Conservation (phyloP, 2,113 vertebrate species). For the Pholis gunnellus region DNA sequence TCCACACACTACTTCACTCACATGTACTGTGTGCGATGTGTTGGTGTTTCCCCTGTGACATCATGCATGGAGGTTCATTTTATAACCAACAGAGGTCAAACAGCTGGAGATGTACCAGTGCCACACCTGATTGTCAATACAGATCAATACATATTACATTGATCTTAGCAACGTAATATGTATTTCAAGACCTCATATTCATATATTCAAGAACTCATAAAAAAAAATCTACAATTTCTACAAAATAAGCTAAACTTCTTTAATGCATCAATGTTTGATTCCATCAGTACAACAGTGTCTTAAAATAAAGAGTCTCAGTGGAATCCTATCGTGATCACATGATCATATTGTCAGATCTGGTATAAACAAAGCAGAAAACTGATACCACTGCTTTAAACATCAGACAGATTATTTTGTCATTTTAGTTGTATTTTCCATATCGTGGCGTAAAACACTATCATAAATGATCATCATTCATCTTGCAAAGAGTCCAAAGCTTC, state of each 20-base stretch:
- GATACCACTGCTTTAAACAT: background rate
- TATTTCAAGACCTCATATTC: background rate
- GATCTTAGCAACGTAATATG: background rate
- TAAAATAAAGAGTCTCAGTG: background rate
- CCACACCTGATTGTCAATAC: too few relatives aligned
- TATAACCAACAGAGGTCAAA: background rate
- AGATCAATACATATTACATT: too few relatives aligned
- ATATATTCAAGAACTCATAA: background rate
- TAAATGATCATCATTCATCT: background rate
- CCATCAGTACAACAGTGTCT: background rate
- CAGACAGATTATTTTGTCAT: background rate
- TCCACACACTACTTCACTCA: background rate
- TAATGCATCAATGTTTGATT: background rate
- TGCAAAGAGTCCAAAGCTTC: background rate
- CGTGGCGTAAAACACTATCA: background rate
- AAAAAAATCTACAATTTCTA: background rate
- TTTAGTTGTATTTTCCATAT: background rate
- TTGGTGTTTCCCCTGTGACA: constrained; percentile 1
- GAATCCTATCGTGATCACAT: background rate
- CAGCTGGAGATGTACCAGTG: background rate
- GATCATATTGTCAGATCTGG: background rate
- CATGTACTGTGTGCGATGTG: background rate
- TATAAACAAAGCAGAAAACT: background rate
- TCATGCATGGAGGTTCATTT: background rate
- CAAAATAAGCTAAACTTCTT: too few relatives aligned